phyloP scores from a whole-genome alignment of 1,140 invertebrate genomes.

The Calephelis virginiensis region DNA sequence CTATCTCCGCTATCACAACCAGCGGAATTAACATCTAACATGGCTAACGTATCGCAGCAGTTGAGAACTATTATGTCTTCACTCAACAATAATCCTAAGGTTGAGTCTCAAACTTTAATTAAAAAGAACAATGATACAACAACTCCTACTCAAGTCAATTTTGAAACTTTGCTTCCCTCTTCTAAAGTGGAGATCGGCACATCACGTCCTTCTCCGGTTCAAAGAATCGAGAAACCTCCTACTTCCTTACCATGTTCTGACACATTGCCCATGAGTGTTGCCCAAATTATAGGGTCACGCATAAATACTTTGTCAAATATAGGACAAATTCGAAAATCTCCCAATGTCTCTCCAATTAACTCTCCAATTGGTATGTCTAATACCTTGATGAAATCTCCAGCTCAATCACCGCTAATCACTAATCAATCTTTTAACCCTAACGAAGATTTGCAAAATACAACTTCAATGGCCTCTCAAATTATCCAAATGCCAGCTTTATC shows the following conservation, averaged over 20 bases:
- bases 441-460: slow-evolving; percentile 47
- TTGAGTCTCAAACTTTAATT: slow-evolving; percentile 59
- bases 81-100: slow-evolving; percentile 71
- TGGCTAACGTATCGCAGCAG: slow-evolving; percentile 84
- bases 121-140: slow-evolving; percentile 66
- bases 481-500: slow-evolving; percentile 77
- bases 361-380: slow-evolving; percentile 61
- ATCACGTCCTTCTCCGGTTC: slow-evolving; percentile 61
- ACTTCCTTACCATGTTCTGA: slow-evolving; percentile 46
- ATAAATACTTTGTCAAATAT: slow-evolving; percentile 65
- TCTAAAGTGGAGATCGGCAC: slow-evolving; percentile 73
- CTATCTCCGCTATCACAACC: slow-evolving; percentile 85
- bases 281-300: slow-evolving; percentile 60
- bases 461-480: slow-evolving; percentile 60
- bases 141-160: slow-evolving; percentile 75
- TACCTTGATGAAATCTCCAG: slow-evolving; percentile 63
- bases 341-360: slow-evolving; percentile 63
- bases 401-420: slow-evolving; percentile 55
- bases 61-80: slow-evolving; percentile 82
- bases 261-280: slow-evolving; percentile 57
- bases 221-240: slow-evolving; percentile 62
- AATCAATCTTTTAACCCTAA: slow-evolving; percentile 48
- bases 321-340: slow-evolving; percentile 61
- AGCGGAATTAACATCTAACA: slow-evolving; percentile 84
- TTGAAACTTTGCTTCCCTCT: slow-evolving; percentile 74